A percentile compares a stretch with the other conserved stretches of the same genome.
Conservation (phyloP, 2,888 invertebrate genomes). For the Sminthurides aquaticus region DNA sequence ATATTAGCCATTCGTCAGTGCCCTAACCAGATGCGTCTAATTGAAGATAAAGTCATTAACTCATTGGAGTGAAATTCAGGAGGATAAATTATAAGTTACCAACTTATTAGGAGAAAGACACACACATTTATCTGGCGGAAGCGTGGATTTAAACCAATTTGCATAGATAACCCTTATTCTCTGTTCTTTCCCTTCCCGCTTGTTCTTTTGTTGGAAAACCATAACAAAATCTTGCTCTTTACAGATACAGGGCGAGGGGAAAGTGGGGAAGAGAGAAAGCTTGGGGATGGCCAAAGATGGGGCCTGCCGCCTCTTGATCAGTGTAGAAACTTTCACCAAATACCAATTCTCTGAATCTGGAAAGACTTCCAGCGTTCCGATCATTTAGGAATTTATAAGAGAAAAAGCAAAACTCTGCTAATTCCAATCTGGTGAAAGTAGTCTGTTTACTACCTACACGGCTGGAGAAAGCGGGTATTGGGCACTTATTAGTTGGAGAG, state of each 20-base stretch:
- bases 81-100: slow-evolving; percentile 30
- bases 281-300: too few species aligned
- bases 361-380: too few species aligned
- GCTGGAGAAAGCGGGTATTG: too few species aligned
- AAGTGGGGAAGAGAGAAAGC: neutral
- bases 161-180: neutral
- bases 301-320: too few species aligned
- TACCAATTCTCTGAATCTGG: too few species aligned
- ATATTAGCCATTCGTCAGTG: slow-evolving; percentile 36
- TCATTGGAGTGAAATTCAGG: slow-evolving; percentile 32
- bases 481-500: too few species aligned
- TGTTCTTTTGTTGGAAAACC: too few species aligned
- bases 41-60: slow-evolving; percentile 41
- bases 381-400: too few species aligned
- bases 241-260: neutral
- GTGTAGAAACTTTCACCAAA: too few species aligned
- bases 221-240: neutral
- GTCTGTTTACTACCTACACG: too few species aligned
- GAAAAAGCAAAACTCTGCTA: too few species aligned
- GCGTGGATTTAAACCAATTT: neutral
- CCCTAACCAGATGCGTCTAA: slow-evolving; percentile 39
- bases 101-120: slow-evolving; percentile 16
- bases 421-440: too few species aligned
- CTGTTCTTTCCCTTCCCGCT: neutral
- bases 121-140: neutral